Conservation (phyloP, 2,797 vertebrate species). For the Geotrypetes seraphini region DNA sequence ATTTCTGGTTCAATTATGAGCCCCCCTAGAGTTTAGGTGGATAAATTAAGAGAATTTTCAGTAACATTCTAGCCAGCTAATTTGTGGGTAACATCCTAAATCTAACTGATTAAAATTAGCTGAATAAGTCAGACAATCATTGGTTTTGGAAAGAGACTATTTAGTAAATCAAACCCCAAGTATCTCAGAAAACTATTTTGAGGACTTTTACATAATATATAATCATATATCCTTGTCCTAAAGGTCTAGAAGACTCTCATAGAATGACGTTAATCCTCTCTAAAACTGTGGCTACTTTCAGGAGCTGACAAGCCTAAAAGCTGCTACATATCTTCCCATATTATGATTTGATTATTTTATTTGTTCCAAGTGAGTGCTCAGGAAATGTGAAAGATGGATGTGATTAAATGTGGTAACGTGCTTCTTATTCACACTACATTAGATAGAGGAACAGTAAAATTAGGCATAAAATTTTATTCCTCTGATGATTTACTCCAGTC, state of each 20-base stretch:
- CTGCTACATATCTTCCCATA: neutral
- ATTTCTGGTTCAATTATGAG: too few relatives aligned
- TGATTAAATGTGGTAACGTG: slow-evolving; percentile 38
- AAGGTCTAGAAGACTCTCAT: slow-evolving; percentile 6
- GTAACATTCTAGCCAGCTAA: too few relatives aligned
- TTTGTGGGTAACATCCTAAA: too few relatives aligned
- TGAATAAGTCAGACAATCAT: too few relatives aligned
- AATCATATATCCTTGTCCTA: neutral
- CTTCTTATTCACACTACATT: slow-evolving; percentile 40
- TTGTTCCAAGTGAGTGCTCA: slow-evolving; percentile 6
- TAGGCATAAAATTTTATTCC: slow-evolving; percentile 43
- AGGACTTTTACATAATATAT: neutral
- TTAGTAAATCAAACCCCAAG: too few relatives aligned
- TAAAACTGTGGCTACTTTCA: neutral
- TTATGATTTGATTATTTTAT: slow-evolving; percentile 1
- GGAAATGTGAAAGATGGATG: slow-evolving; percentile 21
- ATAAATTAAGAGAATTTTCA: too few relatives aligned
- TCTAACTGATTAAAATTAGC: too few relatives aligned
- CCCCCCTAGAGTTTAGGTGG: too few relatives aligned
- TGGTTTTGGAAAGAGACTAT: too few relatives aligned
- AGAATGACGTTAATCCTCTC: slow-evolving; percentile 1
- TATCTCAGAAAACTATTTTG: too few relatives aligned
- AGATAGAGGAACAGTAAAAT: slow-evolving; percentile 40
- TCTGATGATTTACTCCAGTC: slow-evolving; percentile 29
- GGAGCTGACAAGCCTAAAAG: neutral